Base-by-base conservation (phyloP, 2,888 invertebrate genomes). In the Cylindroiulus punctatus region DNA sequence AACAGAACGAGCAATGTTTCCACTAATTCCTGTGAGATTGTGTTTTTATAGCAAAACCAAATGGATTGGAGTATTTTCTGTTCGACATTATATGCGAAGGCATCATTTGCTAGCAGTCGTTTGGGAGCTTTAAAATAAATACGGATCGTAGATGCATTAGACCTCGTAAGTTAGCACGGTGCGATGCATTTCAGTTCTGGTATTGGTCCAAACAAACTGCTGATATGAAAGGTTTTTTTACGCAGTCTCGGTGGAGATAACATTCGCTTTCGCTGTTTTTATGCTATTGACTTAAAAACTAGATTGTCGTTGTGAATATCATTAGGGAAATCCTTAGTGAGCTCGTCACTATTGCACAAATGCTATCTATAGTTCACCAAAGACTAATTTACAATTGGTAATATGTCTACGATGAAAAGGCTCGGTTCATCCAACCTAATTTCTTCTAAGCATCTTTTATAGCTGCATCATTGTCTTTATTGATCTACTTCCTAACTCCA, bases 61-160 rank as follows among this genome's bases (percentile, higher is more conserved):
- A 76, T 76, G 76, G 76, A 76, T 76, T 76, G 76, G 76, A 76
- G 76, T 76, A 76, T 76, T 76, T 76, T 65, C 14, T 76, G 76
- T 76, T 30, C 76, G 76, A 14, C 76, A 76, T 76, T 76, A 76
- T 76, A 22, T 22, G 76, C 76, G 76, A 30, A 76, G 76, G 76
- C 76, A 76, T 76, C 76, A 76, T 76, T 76, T 76, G 76, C 76
- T 76, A 0, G 76, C 30, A 76, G 76, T 76, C 76, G 76, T 76
- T 76, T 76, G 76, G 76, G 76, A 76, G 76, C 76, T 76, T 76
- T 76, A 76, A 76, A 76, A 76, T 76, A 76, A 76, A 76, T 76
- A 76, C 76, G 76, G 76, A 76, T 76, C 76, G 76, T 30, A 76
- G 76, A 76, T 76, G 76, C 76, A 76, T 76, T 76, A 76, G 76